Evolutionary conservation across 1,140 invertebrate species (phyloP).

Genomic region (Drosophila obscura): DNA sequence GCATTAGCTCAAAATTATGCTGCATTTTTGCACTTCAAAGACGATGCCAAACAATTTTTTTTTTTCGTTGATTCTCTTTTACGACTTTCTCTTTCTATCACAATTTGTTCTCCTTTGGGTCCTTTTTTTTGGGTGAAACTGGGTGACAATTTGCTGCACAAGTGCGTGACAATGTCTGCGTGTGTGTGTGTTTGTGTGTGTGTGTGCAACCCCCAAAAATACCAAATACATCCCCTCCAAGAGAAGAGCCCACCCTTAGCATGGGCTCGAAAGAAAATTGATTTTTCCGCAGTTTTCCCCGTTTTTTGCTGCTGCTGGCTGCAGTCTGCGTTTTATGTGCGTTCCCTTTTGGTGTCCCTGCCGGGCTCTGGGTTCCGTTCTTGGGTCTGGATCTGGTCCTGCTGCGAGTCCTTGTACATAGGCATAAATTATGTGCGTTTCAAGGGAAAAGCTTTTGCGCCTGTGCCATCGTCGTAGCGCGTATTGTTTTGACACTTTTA

Average conservation of each 20-base stretch:
- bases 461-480: conserved; percentile 47
- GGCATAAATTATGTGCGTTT: conserved; percentile 75
- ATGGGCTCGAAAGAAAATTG: conserved; percentile 76
- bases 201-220: conserved; percentile 72
- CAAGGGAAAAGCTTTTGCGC: conserved; percentile 41
- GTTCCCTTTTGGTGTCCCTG: conserved; percentile 28
- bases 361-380: conserved; percentile 29
- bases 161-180: conserved; percentile 59
- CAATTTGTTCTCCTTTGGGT: neutral
- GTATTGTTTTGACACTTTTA: conserved; percentile 79
- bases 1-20: conserved; percentile 75
- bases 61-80: conserved; percentile 19
- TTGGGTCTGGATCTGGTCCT: conserved; percentile 1
- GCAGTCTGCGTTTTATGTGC: conserved; percentile 80
- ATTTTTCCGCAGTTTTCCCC: conserved; percentile 75
- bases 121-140: conserved; percentile 51
- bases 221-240: conserved; percentile 21
- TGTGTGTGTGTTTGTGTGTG: conserved; percentile 25
- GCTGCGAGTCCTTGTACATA: conserved; percentile 48
- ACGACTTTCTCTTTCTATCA: conserved; percentile 54
- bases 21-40: conserved; percentile 80
- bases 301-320: conserved; percentile 25
- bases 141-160: conserved; percentile 79
- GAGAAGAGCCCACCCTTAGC: conserved; percentile 24
- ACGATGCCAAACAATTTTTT: conserved; percentile 19